Conservation (phyloP, 2,797 vertebrate species). For the Alosa sapidissima region DNA sequence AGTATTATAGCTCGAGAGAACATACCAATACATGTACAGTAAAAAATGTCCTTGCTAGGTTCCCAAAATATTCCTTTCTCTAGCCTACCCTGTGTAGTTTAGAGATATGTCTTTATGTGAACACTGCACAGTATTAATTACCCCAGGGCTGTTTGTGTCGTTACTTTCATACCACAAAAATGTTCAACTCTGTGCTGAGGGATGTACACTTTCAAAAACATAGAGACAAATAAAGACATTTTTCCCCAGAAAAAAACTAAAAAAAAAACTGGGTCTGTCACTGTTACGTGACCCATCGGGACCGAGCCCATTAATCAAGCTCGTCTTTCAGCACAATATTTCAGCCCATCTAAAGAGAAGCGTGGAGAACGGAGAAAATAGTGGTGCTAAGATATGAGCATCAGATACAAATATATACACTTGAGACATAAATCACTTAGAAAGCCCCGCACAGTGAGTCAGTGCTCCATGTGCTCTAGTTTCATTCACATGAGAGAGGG, state of each 20-base stretch:
- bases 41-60: not conserved
- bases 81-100: not conserved
- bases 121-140: not conserved
- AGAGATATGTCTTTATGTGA: not conserved
- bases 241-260: not conserved
- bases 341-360: constrained; percentile 41
- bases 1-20: not conserved
- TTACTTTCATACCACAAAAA: not conserved
- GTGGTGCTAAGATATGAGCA: not conserved
- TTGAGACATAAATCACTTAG: constrained; percentile 52
- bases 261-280: not conserved
- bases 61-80: not conserved
- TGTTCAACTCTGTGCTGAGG: not conserved
- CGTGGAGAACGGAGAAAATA: constrained; percentile 29
- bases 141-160: not conserved
- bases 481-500: constrained; percentile 47
- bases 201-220: not conserved
- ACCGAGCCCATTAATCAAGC: constrained; percentile 48
- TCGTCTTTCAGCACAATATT: constrained; percentile 57
- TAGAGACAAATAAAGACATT: not conserved
- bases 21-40: not conserved
- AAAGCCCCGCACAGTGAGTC: constrained; percentile 50
- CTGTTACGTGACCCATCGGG: not conserved
- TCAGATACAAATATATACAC: constrained; percentile 31
- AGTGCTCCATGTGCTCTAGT: constrained; percentile 49